Base-by-base conservation (phyloP, 2,888 invertebrate species). In the Polymixis flavicincta region DNA sequence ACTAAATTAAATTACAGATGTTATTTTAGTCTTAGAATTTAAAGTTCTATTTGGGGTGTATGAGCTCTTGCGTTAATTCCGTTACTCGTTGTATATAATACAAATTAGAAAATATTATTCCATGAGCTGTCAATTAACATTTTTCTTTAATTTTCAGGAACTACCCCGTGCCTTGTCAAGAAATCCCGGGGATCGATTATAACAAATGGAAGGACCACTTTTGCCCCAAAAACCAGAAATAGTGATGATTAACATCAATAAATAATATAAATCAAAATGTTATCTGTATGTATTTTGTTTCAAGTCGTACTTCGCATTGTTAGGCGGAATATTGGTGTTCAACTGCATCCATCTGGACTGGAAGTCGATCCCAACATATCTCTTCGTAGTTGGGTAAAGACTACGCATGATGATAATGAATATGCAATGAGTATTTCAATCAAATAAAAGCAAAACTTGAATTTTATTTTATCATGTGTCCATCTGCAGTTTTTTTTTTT, bases 141-240 rank as follows among this genome's bases (percentile, higher is more conserved):
- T 22, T 50, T 37, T 8, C 0, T 48, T 70, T 42, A 0, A 13
- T 60, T 82, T 80, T 1, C 73, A 84, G 84, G 74, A 80, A 85
- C 54, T 48, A 66, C 14, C 74, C 74, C 11, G 76, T 75, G 55
- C 69, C 76, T 0, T 86, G 86, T 65, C 63, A 75, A 32, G 45
- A 73, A 9, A 86, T 86, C 13, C 83, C 63, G 0, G 73, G 76
- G 0, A 74, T 86, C 13, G 54, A 85, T 48, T 52, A 74, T 13
- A 74, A 48, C 32, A 75, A 72, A n/a, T 86, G 84, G 86, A 72
- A 25, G 45, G 85, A 85, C 50, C 60, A 63, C 45, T 79, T 72
- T 75, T 85, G 86, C 32, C 59, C 67, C 0, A 70, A 60, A 28
- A 76, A 80, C 14, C 9, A 70, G 7, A 66, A 77, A n/a, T 48